Percentiles rank a stretch among this genome's conserved stretches.
Evolutionary conservation across 2,797 vertebrate species (phyloP).

Genomic region (Aplochiton taeniatus): DNA sequence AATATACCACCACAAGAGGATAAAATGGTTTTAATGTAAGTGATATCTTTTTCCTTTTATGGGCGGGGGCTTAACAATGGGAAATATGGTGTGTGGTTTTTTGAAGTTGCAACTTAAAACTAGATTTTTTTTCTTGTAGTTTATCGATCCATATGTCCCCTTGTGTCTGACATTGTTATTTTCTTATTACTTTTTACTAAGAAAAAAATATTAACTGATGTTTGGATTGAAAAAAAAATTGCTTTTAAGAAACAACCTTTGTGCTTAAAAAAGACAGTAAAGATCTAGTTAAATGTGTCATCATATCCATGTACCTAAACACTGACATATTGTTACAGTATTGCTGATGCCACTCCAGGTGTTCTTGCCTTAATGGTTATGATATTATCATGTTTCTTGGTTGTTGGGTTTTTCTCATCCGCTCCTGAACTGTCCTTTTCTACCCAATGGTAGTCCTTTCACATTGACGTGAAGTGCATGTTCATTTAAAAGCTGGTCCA

Average conservation of each 20-base stretch:
- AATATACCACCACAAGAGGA: constrained; percentile 81
- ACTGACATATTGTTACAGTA: constrained; percentile 79
- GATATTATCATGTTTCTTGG: constrained; percentile 76
- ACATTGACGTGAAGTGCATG: constrained; percentile 87
- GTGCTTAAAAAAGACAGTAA: constrained; percentile 77
- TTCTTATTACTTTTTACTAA: constrained; percentile 76
- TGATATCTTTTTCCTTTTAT: constrained; percentile 78
- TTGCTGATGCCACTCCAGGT: constrained; percentile 92
- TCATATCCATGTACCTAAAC: constrained; percentile 78
- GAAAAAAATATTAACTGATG: constrained; percentile 61
- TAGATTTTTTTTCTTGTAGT: constrained; percentile 80
- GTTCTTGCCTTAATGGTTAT: constrained; percentile 99
- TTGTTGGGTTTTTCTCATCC: constrained; percentile 61
- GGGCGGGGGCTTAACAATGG: constrained; percentile 50
- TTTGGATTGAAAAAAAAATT: constrained; percentile 66
- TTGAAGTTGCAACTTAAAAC: constrained; percentile 78
- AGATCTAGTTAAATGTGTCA: constrained; percentile 78
- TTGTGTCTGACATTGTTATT: constrained; percentile 79
- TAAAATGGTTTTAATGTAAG: constrained; percentile 85
- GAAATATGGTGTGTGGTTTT: constrained; percentile 69
- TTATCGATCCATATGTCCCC: constrained; percentile 78
- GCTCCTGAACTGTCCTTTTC: constrained; percentile 61
- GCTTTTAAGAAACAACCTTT: constrained; percentile 68
- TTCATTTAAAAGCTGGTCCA: constrained; percentile 81
- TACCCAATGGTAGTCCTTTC: constrained; percentile 77